Base-by-base conservation (phyloP, 2,888 invertebrate genomes). In the Exocentrus adspersus region DNA sequence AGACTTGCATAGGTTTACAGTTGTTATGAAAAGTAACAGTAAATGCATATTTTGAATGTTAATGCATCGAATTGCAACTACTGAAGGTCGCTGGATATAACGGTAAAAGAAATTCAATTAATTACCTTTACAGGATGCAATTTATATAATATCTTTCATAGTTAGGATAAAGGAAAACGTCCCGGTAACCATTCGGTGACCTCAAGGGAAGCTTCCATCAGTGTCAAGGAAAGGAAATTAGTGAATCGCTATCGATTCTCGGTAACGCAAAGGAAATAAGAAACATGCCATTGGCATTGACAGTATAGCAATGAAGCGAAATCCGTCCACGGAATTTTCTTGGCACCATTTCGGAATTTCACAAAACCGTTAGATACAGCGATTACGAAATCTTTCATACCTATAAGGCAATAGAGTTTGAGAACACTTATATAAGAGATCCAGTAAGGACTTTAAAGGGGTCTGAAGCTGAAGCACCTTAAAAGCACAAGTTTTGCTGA, bases 11-110 rank as follows among this genome's bases (percentile, higher is more conserved):
- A 46, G 19, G 45, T 21, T 12, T 63, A 48, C 63, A n/a, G n/a
- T n/a, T 43, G 58, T 63, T 63, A 63, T 53, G 10, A 60, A 64
- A 64, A 56, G 63, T 64, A 64, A 64, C 64, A 43, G 64, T 64
- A 60, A 37, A 50, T 50, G 21, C 28, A 32, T 52, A 43, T 50
- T 64, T 64, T 60, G 43, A 53, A 12, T 37, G 14, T 12, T 37
- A 37, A 37, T 53, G 32, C 10, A 16, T 3, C 21, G 43, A 52
- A 37, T 37, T 12, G 12, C 37, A 24, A 51, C 20, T 14, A 51
- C 32, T 9, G 2, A 7, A 19, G 37, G 37, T 45, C 10, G 2
- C 37, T 51, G 37, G 2, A 37, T 5, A n/a, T 37, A 37, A 5
- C 37, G n/a, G 12, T 12, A 37, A 37, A 12, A 12, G 37, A 37